phyloP scores from a whole-genome alignment of 2,888 invertebrate species.

The Tenthredo amoena region DNA sequence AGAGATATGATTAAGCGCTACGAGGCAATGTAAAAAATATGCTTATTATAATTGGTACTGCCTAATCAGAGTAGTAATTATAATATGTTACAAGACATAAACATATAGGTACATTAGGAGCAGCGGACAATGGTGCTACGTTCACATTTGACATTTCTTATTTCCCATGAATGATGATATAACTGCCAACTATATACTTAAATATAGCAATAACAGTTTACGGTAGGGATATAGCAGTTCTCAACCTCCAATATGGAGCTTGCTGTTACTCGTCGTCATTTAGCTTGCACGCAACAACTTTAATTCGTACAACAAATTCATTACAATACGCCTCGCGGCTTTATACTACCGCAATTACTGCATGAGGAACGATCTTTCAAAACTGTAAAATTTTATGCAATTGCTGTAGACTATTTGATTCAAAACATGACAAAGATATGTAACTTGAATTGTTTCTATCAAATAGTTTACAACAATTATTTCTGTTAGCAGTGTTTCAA shows the following conservation, averaged over 20 bases:
- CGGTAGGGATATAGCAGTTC: slow-evolving; percentile 43
- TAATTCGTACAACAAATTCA: slow-evolving; percentile 42
- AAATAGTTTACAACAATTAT: slow-evolving; percentile 27
- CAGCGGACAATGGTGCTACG: slow-evolving; percentile 65
- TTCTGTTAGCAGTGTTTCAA: slow-evolving; percentile 43
- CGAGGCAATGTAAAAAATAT: slow-evolving; percentile 76
- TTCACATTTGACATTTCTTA: slow-evolving; percentile 62
- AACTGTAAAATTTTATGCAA: slow-evolving; percentile 5
- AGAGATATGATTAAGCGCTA: slow-evolving; percentile 69
- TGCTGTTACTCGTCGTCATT: slow-evolving; percentile 3
- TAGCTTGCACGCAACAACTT: slow-evolving; percentile 40
- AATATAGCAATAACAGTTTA: slow-evolving; percentile 63
- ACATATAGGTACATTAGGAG: slow-evolving; percentile 70
- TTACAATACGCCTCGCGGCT: slow-evolving; percentile 11
- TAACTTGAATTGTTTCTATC: background rate
- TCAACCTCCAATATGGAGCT: slow-evolving; percentile 51
- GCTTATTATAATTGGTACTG: slow-evolving; percentile 76
- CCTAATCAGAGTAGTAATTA: slow-evolving; percentile 73
- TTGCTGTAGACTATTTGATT: background rate
- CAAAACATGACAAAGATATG: background rate
- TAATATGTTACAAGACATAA: slow-evolving; percentile 76
- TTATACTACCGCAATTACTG: slow-evolving; percentile 34
- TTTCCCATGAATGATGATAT: slow-evolving; percentile 37
- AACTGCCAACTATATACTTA: slow-evolving; percentile 63
- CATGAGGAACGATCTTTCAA: slow-evolving; percentile 37